Base-by-base conservation (phyloP, 2,113 vertebrate species). In the Tauraco erythrolophus region DNA sequence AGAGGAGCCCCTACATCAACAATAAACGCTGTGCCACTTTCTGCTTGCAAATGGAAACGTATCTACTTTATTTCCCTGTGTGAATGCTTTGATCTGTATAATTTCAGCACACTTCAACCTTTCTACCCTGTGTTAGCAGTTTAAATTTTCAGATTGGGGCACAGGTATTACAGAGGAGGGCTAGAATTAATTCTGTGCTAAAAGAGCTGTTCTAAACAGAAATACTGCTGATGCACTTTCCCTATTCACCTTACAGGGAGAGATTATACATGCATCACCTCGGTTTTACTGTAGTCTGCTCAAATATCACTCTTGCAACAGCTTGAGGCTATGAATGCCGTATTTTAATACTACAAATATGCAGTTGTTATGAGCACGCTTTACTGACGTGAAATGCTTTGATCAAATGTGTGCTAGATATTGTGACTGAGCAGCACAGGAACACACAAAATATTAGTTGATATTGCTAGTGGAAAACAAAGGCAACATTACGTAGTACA, bases 121-220 rank as follows among this genome's bases (percentile, higher is more conserved):
- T 94, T 61, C 58, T 45, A 11, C 41, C 79, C 76, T 88, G 35
- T 60, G 79, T 54, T 90, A 69, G 57, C 43, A 68, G 74, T 81
- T 95, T 82, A 80, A 93, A 80, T 92, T 97, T 94, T 97, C 92
- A 85, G 83, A 53, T 16, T 71, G 69, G 43, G 88, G 64, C 27
- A 77, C 24, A 87, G 87, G 53, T 86, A 90, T 94, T 96, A 48
- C 12, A 22, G 87, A 92, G 64, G 58, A 91, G 68, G 15, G 31
- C 24, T 35, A 39, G 89, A 94, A 95, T 95, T 91, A 93, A 95
- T 95, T 94, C 66, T 94, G 51, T 81, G 81, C 76, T 79, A 2
- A 53, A 97, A 92, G 68, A 94, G 84, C 89, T 88, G 53, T 86
- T 97, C 86, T 97, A 95, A 98, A 96, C 94, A 93, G 91, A 97